Conservation (phyloP, 1,140 invertebrate genomes). For the Lanistes nyassanus region DNA sequence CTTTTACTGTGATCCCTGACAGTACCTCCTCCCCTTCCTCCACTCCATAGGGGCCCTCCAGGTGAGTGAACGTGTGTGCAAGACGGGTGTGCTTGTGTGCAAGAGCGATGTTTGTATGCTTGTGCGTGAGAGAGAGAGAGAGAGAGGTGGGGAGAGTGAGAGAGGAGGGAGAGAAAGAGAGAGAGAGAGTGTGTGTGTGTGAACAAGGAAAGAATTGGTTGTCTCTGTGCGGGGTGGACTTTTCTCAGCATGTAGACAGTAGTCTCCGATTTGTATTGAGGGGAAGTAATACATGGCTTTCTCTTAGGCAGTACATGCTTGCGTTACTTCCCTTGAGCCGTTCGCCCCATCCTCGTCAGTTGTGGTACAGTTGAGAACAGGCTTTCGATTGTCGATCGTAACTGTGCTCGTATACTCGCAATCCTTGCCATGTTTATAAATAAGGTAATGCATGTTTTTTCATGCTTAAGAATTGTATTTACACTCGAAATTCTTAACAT, state of each 20-base stretch:
- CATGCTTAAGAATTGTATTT: too few species aligned
- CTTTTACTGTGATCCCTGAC: too few species aligned
- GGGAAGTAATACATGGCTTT: not conserved
- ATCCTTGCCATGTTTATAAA: too few species aligned
- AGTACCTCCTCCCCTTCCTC: too few species aligned
- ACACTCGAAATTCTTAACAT: too few species aligned
- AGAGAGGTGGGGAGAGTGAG: constrained; percentile 6
- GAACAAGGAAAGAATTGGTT: not conserved
- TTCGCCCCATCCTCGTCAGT: not conserved
- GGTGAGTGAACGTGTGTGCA: not conserved
- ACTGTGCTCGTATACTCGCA: too few species aligned
- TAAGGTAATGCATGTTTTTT: too few species aligned
- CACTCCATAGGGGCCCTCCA: too few species aligned
- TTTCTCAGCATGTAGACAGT: too few species aligned
- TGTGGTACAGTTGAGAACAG: not conserved
- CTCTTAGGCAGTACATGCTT: not conserved
- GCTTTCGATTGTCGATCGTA: not conserved
- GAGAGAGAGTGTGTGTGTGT: constrained; percentile 4
- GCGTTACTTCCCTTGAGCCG: not conserved
- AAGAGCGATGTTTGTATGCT: not conserved
- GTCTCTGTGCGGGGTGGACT: too few species aligned
- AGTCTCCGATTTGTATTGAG: too few species aligned
- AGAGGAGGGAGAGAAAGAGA: constrained; percentile 2
- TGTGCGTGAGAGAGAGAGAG: constrained; percentile 1
- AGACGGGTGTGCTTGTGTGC: not conserved